Evolutionary conservation across 2,888 invertebrate genomes (phyloP), one percentile per base, ranked within the genome.

Genomic region (Heliconius sara): DNA sequence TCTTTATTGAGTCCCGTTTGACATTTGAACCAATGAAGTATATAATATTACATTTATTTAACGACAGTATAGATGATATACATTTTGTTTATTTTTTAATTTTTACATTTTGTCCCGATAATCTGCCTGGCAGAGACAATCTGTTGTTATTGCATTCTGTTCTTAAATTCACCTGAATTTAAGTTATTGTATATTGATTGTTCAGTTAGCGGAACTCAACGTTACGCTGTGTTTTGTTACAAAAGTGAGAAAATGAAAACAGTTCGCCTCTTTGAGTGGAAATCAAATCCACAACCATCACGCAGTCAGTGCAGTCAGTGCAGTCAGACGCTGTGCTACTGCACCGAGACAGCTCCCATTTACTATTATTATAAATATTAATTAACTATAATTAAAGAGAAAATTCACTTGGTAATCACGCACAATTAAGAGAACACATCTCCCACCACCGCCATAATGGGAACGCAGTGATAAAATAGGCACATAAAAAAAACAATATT

Each of bases 401-500:
- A 27, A 19, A 19, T 52, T 19, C 27, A 71, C 47, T 71, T 52
- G 27, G 19, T 19, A 13, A 30, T 27, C 22, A n/a, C n/a, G 16
- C 16, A 25, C 25, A 70, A 73, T 60, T 9, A 72, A 60, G 57
- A 63, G 34, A 60, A 73, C 73, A 60, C n/a, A 25, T 43, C 16
- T 43, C 57, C n/a, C n/a, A 34, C 34, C n/a, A 25, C 34, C 4
- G 16, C n/a, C 30, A n/a, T 12, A 72, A 73, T 19, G 77, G n/a
- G 68, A 68, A 60, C 66, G 57, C 13, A 60, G 34, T 68, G 68
- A 67, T 19, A 71, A 27, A 60, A 60, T 1, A n/a, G 25, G 63
- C 65, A 77, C 60, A 30, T 4, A 77, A 68, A 34, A 74, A 70
- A 70, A 70, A 77, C 73, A 77, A 60, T 77, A 30, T 73, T 27